Conservation (phyloP, 2,888 invertebrate genomes). For the Amblyjoppa fuscipennis region DNA sequence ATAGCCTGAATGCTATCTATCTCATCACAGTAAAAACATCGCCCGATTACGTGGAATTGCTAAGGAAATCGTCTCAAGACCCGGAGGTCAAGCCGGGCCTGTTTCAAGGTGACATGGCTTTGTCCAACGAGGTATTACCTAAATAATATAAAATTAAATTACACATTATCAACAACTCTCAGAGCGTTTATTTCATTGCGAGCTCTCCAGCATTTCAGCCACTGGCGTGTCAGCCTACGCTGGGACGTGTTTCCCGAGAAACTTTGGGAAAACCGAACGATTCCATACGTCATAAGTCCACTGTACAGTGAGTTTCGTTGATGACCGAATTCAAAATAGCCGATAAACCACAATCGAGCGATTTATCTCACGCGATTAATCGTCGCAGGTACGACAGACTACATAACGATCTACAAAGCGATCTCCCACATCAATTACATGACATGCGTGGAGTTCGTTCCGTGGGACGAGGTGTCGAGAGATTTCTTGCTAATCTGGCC, state of each 20-base stretch:
- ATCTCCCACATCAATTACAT: constrained; percentile 88
- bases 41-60: constrained; percentile 66
- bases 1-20: too few species aligned
- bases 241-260: constrained; percentile 89
- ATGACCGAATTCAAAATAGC: background rate
- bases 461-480: constrained; percentile 88
- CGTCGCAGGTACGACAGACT: constrained; percentile 86
- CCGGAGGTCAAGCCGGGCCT: constrained; percentile 89
- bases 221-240: constrained; percentile 88
- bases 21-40: constrained; percentile 64
- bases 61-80: constrained; percentile 85
- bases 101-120: constrained; percentile 90
- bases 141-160: constrained; percentile 9
- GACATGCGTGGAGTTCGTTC: constrained; percentile 89
- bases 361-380: background rate
- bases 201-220: constrained; percentile 85
- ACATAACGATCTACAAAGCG: constrained; percentile 87
- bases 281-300: constrained; percentile 89
- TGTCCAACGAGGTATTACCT: constrained; percentile 86
- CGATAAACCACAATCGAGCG: background rate
- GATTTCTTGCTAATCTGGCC: constrained; percentile 90
- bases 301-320: constrained; percentile 85
- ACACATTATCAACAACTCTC: background rate
- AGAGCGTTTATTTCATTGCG: constrained; percentile 33
- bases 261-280: constrained; percentile 88